phyloP scores from a whole-genome alignment of 2,113 vertebrate species.

The Halcyon senegalensis region DNA sequence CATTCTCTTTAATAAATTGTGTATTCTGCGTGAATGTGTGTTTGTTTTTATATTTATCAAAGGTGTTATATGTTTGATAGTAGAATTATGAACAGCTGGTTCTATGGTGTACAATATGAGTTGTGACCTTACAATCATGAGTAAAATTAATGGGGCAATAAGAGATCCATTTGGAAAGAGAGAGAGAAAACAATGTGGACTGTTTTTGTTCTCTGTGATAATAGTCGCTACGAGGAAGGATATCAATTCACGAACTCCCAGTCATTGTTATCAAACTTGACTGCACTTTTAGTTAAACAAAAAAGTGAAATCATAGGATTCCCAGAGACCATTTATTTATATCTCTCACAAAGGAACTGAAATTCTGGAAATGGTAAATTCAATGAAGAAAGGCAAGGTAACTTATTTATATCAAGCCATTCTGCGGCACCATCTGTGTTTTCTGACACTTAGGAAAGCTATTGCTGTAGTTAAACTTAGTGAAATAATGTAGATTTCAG shows the following conservation, averaged over 20 bases:
- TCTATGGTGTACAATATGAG: background rate
- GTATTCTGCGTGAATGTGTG: background rate
- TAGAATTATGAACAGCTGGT: background rate
- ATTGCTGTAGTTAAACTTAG: background rate
- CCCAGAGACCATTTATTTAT: background rate
- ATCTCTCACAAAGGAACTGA: background rate
- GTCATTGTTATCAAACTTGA: background rate
- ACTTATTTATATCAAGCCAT: background rate
- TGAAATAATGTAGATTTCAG: background rate
- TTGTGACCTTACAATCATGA: background rate
- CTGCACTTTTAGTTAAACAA: background rate
- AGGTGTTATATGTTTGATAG: background rate
- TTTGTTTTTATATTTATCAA: background rate
- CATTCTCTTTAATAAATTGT: background rate
- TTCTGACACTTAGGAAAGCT: background rate
- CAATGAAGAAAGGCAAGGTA: background rate
- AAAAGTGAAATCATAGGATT: background rate
- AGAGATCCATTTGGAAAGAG: background rate
- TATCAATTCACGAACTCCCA: background rate
- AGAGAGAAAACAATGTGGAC: accelerated
- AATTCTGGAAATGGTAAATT: background rate
- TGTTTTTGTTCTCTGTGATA: background rate
- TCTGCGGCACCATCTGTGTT: background rate
- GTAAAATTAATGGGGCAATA: background rate
- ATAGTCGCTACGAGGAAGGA: background rate